A percentile compares a stretch with the other conserved stretches of the same genome.
These are phyloP conservation scores for Subanguina moxae DNA, from an alignment of 1,140 invertebrate genomes.

Conservation along the genomic window DNA sequence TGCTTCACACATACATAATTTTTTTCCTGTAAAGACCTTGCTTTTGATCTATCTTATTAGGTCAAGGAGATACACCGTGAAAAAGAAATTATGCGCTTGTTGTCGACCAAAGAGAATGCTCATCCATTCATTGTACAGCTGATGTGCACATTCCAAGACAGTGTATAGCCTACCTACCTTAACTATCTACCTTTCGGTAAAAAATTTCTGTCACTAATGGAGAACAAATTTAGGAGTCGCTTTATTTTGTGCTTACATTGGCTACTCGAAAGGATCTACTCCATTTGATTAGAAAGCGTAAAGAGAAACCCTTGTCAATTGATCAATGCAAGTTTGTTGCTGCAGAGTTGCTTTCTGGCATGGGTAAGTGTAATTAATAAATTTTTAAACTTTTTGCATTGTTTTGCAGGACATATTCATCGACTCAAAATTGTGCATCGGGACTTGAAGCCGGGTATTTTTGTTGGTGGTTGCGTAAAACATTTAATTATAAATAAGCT, in stretches of 20 bases:
- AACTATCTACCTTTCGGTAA: too few relatives aligned
- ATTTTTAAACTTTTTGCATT: not conserved
- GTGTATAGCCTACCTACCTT: too few relatives aligned
- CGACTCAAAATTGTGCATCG: constrained; percentile 30
- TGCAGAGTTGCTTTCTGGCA: constrained; percentile 28
- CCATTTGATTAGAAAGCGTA: constrained; percentile 14
- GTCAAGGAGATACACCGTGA: constrained; percentile 42
- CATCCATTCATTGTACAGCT: constrained; percentile 39
- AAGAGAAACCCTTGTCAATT: constrained; percentile 27
- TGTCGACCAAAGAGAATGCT: constrained; percentile 32
- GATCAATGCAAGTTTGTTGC: constrained; percentile 23
- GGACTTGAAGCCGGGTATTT: constrained; percentile 36
- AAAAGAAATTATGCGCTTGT: constrained; percentile 17
- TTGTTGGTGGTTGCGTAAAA: too few relatives aligned
- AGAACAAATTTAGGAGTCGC: constrained; percentile 17
- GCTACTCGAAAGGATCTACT: constrained; percentile 28
- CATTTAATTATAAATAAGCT: not conserved
- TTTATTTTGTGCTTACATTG: constrained; percentile 41
- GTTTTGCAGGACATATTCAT: constrained; percentile 40
- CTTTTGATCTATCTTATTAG: constrained; percentile 13
- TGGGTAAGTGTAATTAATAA: constrained; percentile 11
- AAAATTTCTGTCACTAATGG: too few relatives aligned
- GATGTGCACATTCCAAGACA: constrained; percentile 42
- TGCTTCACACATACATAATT: too few relatives aligned
- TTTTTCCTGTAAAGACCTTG: not conserved